phyloP scores from a whole-genome alignment of 2,797 vertebrate genomes.

The Anguilla marmorata region DNA sequence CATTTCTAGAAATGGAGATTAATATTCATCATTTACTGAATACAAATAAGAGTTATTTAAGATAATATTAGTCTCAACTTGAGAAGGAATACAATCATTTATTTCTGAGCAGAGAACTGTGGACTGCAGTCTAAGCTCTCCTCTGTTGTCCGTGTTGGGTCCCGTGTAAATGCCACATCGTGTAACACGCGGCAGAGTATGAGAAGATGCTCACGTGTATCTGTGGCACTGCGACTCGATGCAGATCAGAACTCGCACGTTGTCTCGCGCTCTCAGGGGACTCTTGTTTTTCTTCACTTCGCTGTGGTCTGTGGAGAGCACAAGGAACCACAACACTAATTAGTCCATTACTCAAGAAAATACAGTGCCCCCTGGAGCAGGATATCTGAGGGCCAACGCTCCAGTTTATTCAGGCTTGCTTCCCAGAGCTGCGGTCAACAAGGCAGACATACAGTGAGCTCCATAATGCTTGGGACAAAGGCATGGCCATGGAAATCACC shows the following conservation, averaged over 20 bases:
- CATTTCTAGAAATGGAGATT: background rate
- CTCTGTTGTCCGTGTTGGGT: background rate
- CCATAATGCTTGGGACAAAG: too few relatives aligned
- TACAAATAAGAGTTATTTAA: background rate
- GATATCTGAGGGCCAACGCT: background rate
- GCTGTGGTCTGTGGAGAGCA: constrained; percentile 79
- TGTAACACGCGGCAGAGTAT: background rate
- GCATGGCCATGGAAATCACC: too few relatives aligned
- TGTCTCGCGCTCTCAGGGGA: constrained; percentile 81
- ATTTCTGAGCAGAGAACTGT: too few relatives aligned
- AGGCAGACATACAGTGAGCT: background rate
- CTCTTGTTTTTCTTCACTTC: constrained; percentile 83
- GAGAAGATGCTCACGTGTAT: constrained; percentile 79
- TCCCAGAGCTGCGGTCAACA: background rate
- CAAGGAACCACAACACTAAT: constrained; percentile 1
- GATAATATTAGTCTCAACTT: background rate
- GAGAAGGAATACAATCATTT: too few relatives aligned
- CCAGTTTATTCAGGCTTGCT: background rate
- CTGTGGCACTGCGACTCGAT: constrained; percentile 92
- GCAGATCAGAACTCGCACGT: constrained; percentile 87
- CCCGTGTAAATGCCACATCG: background rate
- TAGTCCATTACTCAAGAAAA: background rate
- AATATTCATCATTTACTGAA: background rate
- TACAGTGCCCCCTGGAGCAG: background rate
- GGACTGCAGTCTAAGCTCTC: background rate